phyloP scores from a whole-genome alignment of 2,888 invertebrate species.

The Prosopocoilus inquinatus region DNA sequence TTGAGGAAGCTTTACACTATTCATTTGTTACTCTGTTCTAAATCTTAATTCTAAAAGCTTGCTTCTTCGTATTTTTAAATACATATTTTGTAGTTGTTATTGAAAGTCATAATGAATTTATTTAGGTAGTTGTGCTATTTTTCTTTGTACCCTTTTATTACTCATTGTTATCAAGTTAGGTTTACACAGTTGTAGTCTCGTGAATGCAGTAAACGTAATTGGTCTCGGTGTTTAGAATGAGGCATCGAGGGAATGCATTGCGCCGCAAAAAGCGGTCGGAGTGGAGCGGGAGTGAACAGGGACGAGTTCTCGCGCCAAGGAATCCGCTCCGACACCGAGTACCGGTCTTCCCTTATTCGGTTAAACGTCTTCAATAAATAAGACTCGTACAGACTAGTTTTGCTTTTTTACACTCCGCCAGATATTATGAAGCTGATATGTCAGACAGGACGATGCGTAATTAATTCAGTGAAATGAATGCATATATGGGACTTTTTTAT shows the following conservation, averaged over 20 bases:
- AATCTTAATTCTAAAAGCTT: too few relatives aligned
- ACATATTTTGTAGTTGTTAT: too few relatives aligned
- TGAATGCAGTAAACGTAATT: slow-evolving; percentile 12
- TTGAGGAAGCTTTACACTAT: too few relatives aligned
- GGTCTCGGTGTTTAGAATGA: slow-evolving; percentile 18
- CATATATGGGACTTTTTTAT: slow-evolving; percentile 13
- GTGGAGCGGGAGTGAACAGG: slow-evolving; percentile 15
- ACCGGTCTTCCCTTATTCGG: slow-evolving; percentile 36
- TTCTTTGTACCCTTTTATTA: too few relatives aligned
- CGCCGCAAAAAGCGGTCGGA: slow-evolving; percentile 15
- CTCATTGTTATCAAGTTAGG: too few relatives aligned
- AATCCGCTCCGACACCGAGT: slow-evolving; percentile 25
- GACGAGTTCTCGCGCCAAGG: slow-evolving; percentile 23
- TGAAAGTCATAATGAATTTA: too few relatives aligned
- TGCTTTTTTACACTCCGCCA: slow-evolving; percentile 22
- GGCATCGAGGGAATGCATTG: not conserved
- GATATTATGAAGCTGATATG: slow-evolving; percentile 26
- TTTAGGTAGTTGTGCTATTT: too few relatives aligned
- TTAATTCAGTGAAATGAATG: slow-evolving; percentile 32
- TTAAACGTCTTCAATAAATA: slow-evolving; percentile 33
- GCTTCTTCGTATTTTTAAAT: too few relatives aligned
- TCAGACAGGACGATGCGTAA: slow-evolving; percentile 26
- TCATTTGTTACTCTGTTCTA: too few relatives aligned
- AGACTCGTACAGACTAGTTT: slow-evolving; percentile 27
- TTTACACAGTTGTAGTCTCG: too few relatives aligned